Evolutionary conservation across 1,140 invertebrate species (phyloP), one percentile per base, ranked within the genome.

Genomic region (Leptopilina clavipes): DNA sequence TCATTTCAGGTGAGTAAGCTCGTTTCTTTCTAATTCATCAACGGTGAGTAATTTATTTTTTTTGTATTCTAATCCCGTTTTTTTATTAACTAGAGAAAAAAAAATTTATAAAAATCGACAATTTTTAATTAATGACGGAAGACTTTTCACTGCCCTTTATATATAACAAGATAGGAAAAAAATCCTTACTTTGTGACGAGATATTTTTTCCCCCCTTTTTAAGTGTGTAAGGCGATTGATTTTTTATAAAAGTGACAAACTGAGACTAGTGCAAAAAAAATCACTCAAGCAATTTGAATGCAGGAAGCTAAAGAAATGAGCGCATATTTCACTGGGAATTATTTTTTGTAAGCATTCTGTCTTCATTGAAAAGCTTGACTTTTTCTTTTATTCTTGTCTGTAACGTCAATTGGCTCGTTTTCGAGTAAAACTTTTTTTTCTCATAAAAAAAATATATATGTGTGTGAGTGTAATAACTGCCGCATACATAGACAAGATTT

Each of bases 261-360:
- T 3, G n/a, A 48, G 12, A 5, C n/a, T n/a, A n/a, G n/a, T n/a
- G 14, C 45, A 14, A 48, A 1, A n/a, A 1, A 12, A 52, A 52
- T 52, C 14, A 52, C 48, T 52, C 48, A 17, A 52, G n/a, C n/a
- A n/a, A 17, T 52, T 52, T n/a, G n/a, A 17, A n/a, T 17, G 12
- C n/a, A 6, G n/a, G n/a, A 52, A 17, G 48, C 48, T 52, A 17
- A 6, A 48, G 45, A 48, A n/a, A 44, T 5, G 5, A 44, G 43
- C 3, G 43, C 8, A 52, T 52, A 52, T 52, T 52, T 17, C 17
- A n/a, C n/a, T 31, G 14, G 48, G 17, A 52, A 52, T 52, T 12
- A 52, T 17, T 52, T 52, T 52, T 52, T 52, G 48, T 52, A 52
- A 52, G 48, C 48, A 17, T 52, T 52, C 48, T 52, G n/a, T 52